phyloP scores from a whole-genome alignment of 1,140 invertebrate species.

The Heliconius melpomene region DNA sequence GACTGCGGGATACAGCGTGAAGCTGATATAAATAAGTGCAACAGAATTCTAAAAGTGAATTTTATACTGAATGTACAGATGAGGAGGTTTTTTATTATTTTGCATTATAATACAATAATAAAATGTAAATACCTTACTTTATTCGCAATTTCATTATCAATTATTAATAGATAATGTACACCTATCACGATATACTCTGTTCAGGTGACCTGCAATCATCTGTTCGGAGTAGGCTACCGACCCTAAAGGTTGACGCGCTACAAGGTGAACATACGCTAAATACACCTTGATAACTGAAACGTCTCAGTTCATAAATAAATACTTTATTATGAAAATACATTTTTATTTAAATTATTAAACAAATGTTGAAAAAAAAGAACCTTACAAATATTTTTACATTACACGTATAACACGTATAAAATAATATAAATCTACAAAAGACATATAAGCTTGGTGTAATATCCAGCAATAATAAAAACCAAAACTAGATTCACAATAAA shows the following conservation, averaged over 20 bases:
- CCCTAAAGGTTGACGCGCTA: conserved; percentile 31
- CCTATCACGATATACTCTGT: conserved; percentile 16
- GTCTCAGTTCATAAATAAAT: neutral
- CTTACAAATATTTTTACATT: neutral
- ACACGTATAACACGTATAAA: neutral
- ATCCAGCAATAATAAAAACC: neutral
- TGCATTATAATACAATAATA: neutral
- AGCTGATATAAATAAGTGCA: too few relatives aligned
- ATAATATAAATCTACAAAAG: neutral
- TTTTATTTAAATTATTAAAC: neutral
- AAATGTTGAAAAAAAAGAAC: too few relatives aligned
- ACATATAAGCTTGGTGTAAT: neutral
- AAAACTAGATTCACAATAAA: conserved; percentile 34
- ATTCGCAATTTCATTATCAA: neutral
- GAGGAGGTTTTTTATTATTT: neutral
- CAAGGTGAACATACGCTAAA: conserved; percentile 56
- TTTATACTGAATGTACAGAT: neutral
- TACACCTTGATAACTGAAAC: neutral
- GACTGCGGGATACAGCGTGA: too few relatives aligned
- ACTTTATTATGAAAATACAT: neutral
- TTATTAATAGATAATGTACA: neutral
- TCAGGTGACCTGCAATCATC: conserved; percentile 53
- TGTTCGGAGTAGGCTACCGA: conserved; percentile 47
- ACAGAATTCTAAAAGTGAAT: too few relatives aligned
- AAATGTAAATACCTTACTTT: neutral